Conservation (phyloP, 2,888 invertebrate genomes). For the Epinotia bilunana region DNA sequence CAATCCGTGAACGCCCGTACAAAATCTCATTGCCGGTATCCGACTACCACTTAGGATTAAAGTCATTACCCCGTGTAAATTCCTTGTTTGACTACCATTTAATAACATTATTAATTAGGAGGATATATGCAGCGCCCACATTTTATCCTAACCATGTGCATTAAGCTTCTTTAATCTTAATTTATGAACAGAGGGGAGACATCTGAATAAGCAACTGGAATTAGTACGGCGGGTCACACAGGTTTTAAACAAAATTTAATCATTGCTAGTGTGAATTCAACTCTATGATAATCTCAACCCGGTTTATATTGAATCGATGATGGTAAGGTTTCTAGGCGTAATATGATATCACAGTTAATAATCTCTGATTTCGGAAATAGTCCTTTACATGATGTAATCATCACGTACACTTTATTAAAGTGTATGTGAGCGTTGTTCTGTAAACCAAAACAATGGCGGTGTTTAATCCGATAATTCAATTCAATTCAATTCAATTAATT, state of each 20-base stretch:
- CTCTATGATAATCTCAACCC: constrained; percentile 23
- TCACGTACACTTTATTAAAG: constrained; percentile 25
- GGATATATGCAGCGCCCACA: constrained; percentile 34
- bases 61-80: constrained; percentile 8
- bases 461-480: neutral
- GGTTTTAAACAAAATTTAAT: neutral
- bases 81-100: constrained; percentile 24
- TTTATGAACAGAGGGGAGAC: constrained; percentile 68
- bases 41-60: constrained; percentile 13
- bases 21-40: constrained; percentile 15
- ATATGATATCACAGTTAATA: neutral
- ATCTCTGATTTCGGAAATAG: constrained; percentile 10
- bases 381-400: constrained; percentile 17
- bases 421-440: constrained; percentile 1
- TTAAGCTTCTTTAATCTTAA: constrained; percentile 68
- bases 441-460: neutral
- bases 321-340: neutral
- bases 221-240: constrained; percentile 57
- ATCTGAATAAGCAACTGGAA: constrained; percentile 71
- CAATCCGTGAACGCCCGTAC: neutral
- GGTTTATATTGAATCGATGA: neutral
- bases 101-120: constrained; percentile 27
- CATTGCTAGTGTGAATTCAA: constrained; percentile 26
- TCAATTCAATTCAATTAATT: too few relatives aligned
- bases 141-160: constrained; percentile 53